Evolutionary conservation across 2,888 invertebrate genomes (phyloP).

Genomic region (Patella ulyssiponensis): DNA sequence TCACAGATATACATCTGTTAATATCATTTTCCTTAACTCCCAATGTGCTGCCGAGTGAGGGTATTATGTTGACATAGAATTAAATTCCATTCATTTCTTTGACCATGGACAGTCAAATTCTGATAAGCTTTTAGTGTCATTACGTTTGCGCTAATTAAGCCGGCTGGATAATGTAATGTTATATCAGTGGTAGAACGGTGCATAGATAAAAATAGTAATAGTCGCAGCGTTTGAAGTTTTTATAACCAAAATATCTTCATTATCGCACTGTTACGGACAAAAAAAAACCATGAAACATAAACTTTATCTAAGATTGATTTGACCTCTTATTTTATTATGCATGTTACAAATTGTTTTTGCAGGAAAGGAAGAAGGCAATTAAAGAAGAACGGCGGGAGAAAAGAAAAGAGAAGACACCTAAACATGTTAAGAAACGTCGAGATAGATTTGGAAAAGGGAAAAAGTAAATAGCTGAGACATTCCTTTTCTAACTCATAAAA

Average conservation of each 20-base stretch:
- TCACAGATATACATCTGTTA: no score
- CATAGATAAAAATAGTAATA: constrained; percentile 2
- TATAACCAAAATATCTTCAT: constrained; percentile 9
- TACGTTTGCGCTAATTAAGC: constrained; percentile 1
- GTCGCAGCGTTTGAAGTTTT: constrained; percentile 12
- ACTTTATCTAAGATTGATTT: neutral
- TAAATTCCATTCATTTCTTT: no score
- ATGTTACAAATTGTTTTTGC: constrained; percentile 23
- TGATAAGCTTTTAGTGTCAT: no score
- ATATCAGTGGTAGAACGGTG: constrained; percentile 4
- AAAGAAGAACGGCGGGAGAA: constrained; percentile 92
- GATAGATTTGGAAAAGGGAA: constrained; percentile 73
- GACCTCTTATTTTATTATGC: neutral
- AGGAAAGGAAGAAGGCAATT: constrained; percentile 84
- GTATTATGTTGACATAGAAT: no score
- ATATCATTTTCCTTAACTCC: no score
- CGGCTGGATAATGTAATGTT: neutral
- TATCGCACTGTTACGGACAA: constrained; percentile 1
- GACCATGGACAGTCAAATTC: no score
- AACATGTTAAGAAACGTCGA: constrained; percentile 92
- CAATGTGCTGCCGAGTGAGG: no score
- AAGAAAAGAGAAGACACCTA: constrained; percentile 90
- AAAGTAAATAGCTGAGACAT: constrained; percentile 29
- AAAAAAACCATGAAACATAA: neutral
- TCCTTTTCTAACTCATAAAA: no score